These are phyloP conservation scores for Berghia stephanieae DNA, from an alignment of 1,140 invertebrate species.

Conservation along the genomic window DNA sequence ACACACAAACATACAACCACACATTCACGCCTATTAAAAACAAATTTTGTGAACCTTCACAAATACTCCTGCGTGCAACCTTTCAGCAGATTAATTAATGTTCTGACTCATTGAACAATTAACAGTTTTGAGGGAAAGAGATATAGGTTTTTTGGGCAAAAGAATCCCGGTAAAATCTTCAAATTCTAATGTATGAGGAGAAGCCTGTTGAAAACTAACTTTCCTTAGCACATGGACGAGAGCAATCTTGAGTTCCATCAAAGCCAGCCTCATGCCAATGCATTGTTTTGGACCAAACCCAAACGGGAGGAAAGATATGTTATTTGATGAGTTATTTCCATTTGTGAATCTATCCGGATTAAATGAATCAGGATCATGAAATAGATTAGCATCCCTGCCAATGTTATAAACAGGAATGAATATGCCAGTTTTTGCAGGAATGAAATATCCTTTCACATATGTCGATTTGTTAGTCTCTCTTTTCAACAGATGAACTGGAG, in stretches of 20 bases:
- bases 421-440: slow-evolving; percentile 30
- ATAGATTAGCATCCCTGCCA: slow-evolving; percentile 37
- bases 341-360: slow-evolving; percentile 35
- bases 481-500: slow-evolving; percentile 37
- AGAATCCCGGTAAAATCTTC: neutral
- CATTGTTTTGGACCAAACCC: slow-evolving; percentile 55
- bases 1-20: no score
- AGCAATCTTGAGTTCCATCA: slow-evolving; percentile 55
- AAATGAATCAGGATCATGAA: slow-evolving; percentile 41
- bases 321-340: slow-evolving; percentile 20
- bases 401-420: slow-evolving; percentile 34
- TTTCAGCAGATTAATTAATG: no score
- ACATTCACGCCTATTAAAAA: no score
- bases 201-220: neutral
- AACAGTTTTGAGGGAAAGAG: no score
- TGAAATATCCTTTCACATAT: slow-evolving; percentile 23
- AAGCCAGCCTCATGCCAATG: slow-evolving; percentile 56
- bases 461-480: slow-evolving; percentile 34
- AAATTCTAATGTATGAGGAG: slow-evolving; percentile 16
- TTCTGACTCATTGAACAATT: no score
- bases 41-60: no score
- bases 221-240: slow-evolving; percentile 46
- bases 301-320: slow-evolving; percentile 45
- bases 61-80: no score
- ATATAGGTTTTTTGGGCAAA: slow-evolving; percentile 8